Evolutionary conservation across 2,888 invertebrate species (phyloP).

Genomic region (Trichacis sp.): DNA sequence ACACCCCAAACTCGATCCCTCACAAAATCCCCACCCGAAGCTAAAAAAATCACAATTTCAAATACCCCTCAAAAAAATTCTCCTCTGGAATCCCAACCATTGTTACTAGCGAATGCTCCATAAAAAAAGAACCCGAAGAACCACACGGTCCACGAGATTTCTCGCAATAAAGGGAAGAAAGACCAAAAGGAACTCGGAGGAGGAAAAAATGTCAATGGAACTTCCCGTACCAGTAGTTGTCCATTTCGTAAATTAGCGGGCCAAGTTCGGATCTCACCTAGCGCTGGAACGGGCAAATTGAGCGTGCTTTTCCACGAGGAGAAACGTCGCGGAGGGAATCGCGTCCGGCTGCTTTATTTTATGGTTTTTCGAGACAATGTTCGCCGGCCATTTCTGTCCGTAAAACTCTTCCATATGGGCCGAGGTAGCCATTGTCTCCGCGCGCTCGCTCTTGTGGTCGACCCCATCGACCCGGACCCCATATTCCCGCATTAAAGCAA

Average conservation of each 20-base stretch:
- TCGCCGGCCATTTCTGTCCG: constrained; percentile 57
- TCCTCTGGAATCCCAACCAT: too few relatives aligned
- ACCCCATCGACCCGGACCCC: constrained; percentile 64
- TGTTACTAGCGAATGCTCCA: too few relatives aligned
- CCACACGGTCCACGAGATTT: constrained; percentile 17
- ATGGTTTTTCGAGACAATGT: constrained; percentile 68
- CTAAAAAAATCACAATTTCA: too few relatives aligned
- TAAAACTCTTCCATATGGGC: constrained; percentile 60
- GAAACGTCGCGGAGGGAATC: constrained; percentile 13
- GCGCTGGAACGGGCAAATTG: constrained; percentile 57
- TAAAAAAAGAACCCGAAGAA: constrained; percentile 19
- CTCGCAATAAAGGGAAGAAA: constrained; percentile 14
- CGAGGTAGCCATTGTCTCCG: constrained; percentile 61
- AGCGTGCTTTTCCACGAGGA: constrained; percentile 53
- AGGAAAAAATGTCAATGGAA: constrained; percentile 31
- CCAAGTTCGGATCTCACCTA: constrained; percentile 22
- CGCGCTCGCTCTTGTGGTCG: constrained; percentile 51
- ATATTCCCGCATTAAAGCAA: constrained; percentile 62
- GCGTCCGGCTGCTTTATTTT: constrained; percentile 62
- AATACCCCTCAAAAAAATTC: too few relatives aligned
- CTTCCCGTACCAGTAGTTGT: constrained; percentile 29
- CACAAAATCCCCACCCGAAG: too few relatives aligned
- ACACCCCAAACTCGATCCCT: too few relatives aligned
- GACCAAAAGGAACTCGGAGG: not conserved
- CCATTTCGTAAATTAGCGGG: constrained; percentile 47